phyloP scores from a whole-genome alignment of 2,888 invertebrate species.

The Drosophila nigricruria region DNA sequence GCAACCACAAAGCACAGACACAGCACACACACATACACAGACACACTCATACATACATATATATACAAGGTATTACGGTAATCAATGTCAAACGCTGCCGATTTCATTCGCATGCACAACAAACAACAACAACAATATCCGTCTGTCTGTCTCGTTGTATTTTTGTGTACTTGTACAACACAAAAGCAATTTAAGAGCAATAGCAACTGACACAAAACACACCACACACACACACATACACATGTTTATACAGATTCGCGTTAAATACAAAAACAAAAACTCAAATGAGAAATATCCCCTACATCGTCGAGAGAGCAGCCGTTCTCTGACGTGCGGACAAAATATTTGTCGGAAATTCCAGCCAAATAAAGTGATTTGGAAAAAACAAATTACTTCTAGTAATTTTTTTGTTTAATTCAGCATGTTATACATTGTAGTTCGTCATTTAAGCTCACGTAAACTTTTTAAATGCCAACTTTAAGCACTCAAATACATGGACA shows the following conservation, averaged over 20 bases:
- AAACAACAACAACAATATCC: conserved; percentile 59
- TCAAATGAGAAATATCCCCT: conserved; percentile 51
- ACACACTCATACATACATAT: conserved; percentile 4
- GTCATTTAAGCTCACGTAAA: conserved; percentile 32
- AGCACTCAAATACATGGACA: conserved; percentile 25
- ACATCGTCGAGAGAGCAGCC: conserved; percentile 30
- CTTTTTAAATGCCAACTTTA: conserved; percentile 59
- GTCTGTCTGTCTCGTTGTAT: conserved; percentile 49
- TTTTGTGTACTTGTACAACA: conserved; percentile 54
- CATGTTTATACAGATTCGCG: conserved; percentile 45
- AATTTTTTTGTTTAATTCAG: not conserved
- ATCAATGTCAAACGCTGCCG: conserved; percentile 81
- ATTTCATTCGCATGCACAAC: conserved; percentile 71
- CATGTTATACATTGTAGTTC: conserved; percentile 6
- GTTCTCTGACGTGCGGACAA: conserved; percentile 34
- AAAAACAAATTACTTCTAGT: conserved; percentile 7
- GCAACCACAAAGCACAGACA: conserved; percentile 38
- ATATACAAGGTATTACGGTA: conserved; percentile 75
- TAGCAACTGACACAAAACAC: conserved; percentile 41
- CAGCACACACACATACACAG: conserved; percentile 13
- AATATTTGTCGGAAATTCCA: conserved; percentile 25
- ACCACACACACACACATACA: conserved; percentile 21
- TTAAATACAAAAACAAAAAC: conserved; percentile 53
- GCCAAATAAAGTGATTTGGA: conserved; percentile 10
- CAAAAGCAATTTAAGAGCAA: conserved; percentile 60